Conservation (phyloP, 2,113 vertebrate genomes). For the Crotalus helleri region DNA sequence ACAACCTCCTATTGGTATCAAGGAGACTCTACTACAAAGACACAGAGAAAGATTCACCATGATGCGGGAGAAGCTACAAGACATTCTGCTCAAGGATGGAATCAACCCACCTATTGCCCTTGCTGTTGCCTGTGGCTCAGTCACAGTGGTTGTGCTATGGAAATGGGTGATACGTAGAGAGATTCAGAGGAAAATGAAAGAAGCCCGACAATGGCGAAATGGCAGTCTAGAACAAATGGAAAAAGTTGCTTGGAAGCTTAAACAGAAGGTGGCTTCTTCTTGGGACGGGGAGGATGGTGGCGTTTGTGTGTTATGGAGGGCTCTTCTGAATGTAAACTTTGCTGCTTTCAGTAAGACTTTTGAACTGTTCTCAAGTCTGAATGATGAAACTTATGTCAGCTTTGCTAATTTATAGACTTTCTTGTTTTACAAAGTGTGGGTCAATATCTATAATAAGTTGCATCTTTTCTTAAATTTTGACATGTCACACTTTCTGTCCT, state of each 20-base stretch:
- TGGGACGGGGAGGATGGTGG: no score
- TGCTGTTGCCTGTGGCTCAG: constrained; percentile 38
- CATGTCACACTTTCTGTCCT: neutral
- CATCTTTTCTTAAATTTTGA: neutral
- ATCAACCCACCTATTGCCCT: neutral
- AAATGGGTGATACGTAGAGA: constrained; percentile 28
- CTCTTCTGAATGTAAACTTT: neutral
- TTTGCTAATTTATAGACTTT: neutral
- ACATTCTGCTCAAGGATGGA: constrained; percentile 17
- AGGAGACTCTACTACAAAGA: neutral
- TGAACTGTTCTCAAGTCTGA: neutral
- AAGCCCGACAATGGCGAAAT: constrained; percentile 7
- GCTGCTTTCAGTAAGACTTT: neutral
- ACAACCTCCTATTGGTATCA: neutral
- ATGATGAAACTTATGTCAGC: neutral
- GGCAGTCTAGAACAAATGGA: constrained; percentile 52
- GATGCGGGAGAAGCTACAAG: constrained; percentile 18
- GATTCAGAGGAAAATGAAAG: constrained; percentile 51
- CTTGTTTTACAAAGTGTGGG: neutral
- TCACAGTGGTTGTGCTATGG: constrained; percentile 11
- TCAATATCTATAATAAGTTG: neutral
- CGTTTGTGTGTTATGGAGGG: neutral
- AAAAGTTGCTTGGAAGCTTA: constrained; percentile 23
- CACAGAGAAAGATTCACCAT: neutral
- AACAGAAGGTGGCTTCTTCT: constrained; percentile 49